Evolutionary conservation across 2,888 invertebrate species (phyloP), one percentile per base, ranked within the genome.

Genomic region (Alcis repandata): DNA sequence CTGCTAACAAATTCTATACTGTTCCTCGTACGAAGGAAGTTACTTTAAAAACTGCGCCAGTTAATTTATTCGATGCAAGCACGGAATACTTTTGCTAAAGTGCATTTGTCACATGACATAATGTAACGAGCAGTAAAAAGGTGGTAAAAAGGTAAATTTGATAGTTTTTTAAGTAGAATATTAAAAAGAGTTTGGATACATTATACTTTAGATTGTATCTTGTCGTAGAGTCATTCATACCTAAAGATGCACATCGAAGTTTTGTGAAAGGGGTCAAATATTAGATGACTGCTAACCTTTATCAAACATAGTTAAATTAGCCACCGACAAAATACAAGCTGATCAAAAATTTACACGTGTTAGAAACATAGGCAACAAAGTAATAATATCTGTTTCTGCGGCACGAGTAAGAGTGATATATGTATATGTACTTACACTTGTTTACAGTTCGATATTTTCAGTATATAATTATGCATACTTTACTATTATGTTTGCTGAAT

Each of bases 91-190:
- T 82, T 82, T 80, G 78, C 75, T 73, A 79, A 76, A 77, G 78
- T 79, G 81, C 79, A 83, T 80, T 84, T 85, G 84, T 84, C 84
- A 82, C 79, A 82, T 83, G 80, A 79, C 79, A 80, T 77, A 80
- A 83, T 76, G 77, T 77, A 74, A 72, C 66, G 72, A 72, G 71
- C 67, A 63, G 68, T 75, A 72, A 77, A 79, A 78, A 72, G 60
- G 58, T 71, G 62, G 71, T 70, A 73, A 57, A 56, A 64, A 68
- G 66, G 62, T 72, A 73, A 61, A 76, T 70, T 79, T 63, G 71
- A 67, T 49, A 51, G 59, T 63, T 71, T 67, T 69, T 72, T 54
- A 69, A 70, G 70, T 69, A 33, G 67, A 64, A 70, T 65, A 63
- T 68, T 69, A 63, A 61, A 67, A 51, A 49, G 61, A 45, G 27